A percentile compares a stretch with the other conserved stretches of the same genome.
These are phyloP conservation scores for Carlito syrichta DNA, from an alignment of 2,113 vertebrate genomes.

Conservation along the genomic window DNA sequence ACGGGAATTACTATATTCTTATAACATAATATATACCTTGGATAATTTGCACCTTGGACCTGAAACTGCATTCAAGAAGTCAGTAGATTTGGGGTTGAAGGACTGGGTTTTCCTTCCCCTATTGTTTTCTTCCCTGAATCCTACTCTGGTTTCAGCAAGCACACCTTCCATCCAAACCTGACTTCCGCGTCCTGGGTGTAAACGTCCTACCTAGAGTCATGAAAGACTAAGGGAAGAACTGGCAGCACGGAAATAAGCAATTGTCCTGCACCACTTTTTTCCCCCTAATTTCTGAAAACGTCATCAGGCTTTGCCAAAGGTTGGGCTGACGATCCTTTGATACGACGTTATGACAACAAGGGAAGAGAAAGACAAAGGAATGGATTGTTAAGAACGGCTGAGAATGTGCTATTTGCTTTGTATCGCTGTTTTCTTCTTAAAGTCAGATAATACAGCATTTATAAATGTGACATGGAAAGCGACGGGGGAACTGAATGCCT, in stretches of 20 bases:
- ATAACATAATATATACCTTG: too few relatives aligned
- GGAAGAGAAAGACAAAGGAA: not conserved
- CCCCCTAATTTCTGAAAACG: not conserved
- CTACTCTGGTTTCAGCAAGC: slow-evolving; percentile 20
- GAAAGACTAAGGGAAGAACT: not conserved
- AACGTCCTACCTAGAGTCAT: fast-evolving
- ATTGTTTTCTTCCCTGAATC: not conserved
- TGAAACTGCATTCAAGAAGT: slow-evolving; percentile 54
- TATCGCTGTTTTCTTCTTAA: not conserved
- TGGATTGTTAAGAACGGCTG: not conserved
- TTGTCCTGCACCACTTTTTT: not conserved
- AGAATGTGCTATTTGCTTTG: not conserved
- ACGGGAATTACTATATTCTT: slow-evolving; percentile 63
- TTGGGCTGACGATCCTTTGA: not conserved
- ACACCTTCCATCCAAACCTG: not conserved
- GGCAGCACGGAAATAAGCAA: not conserved
- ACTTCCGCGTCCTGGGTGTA: not conserved
- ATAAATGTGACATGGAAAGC: not conserved
- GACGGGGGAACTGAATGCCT: too few relatives aligned
- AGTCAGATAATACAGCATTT: not conserved
- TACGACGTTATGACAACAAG: not conserved
- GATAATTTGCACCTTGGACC: slow-evolving; percentile 58
- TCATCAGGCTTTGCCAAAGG: not conserved
- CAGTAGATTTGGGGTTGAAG: slow-evolving; percentile 26
- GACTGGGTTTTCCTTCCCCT: not conserved